A percentile compares a stretch with the other conserved stretches of the same genome.
phyloP scores from a whole-genome alignment of 2,888 invertebrate genomes.

The Argyresthia albistria region DNA sequence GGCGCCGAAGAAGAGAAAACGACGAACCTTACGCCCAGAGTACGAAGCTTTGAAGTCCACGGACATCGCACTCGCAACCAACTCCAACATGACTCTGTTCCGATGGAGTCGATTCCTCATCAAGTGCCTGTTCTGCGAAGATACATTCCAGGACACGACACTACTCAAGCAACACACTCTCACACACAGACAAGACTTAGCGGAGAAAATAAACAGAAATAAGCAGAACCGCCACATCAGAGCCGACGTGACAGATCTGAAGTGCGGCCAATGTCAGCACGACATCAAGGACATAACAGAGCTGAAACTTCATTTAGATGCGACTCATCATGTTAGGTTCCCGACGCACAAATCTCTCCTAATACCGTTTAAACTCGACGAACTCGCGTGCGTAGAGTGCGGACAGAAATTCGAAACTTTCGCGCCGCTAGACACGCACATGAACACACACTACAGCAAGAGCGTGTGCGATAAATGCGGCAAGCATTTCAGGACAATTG shows the following conservation, averaged over 20 bases:
- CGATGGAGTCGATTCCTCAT: slow-evolving; percentile 3
- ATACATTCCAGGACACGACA: slow-evolving; percentile 1
- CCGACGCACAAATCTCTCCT: neutral
- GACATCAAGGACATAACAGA: neutral
- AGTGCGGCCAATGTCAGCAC: slow-evolving; percentile 1
- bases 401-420: neutral
- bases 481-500: neutral
- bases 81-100: slow-evolving; percentile 6
- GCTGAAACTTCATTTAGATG: neutral
- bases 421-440: slow-evolving; percentile 4
- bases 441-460: slow-evolving; percentile 6
- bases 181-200: neutral
- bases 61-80: neutral
- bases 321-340: neutral
- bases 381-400: slow-evolving; percentile 1
- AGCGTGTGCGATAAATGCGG: slow-evolving; percentile 7
- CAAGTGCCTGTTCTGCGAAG: slow-evolving; percentile 8
- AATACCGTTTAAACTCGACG: neutral
- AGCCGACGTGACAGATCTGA: slow-evolving; percentile 5
- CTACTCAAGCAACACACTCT: slow-evolving; percentile 2
- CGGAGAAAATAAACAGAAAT: neutral
- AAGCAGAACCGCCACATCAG: slow-evolving; percentile 1
- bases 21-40: neutral
- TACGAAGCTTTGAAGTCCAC: neutral
- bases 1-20: neutral